phyloP scores from a whole-genome alignment of 2,888 invertebrate genomes.

The Spisula subtruncata region DNA sequence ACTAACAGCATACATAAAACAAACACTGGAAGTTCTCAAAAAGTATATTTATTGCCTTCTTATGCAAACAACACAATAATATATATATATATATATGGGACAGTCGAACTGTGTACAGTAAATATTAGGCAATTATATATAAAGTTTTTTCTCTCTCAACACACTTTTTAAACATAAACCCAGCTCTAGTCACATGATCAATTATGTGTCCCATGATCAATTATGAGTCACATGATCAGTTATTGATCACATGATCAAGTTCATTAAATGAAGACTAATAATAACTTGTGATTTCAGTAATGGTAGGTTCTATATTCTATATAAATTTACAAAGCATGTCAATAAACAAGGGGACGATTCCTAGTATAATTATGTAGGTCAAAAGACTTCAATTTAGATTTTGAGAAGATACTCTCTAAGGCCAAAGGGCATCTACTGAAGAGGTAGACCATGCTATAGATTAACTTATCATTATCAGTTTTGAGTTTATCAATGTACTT shows the following conservation, averaged over 20 bases:
- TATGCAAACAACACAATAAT: constrained; percentile 55
- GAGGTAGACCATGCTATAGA: neutral
- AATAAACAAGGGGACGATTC: neutral
- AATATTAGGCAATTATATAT: neutral
- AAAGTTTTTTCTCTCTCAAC: neutral
- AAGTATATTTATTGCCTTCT: constrained; percentile 59
- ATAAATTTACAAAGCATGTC: neutral
- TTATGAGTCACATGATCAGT: neutral
- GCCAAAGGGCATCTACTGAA: too few relatives aligned
- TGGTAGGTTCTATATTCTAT: neutral
- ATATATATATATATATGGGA: constrained; percentile 27
- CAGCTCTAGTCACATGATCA: neutral
- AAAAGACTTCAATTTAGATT: too few relatives aligned
- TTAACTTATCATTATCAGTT: neutral
- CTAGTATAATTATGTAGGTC: neutral
- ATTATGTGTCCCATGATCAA: neutral
- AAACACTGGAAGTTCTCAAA: constrained; percentile 36
- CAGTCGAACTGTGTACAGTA: constrained; percentile 27
- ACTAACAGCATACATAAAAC: neutral
- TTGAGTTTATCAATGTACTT: neutral
- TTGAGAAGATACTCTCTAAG: too few relatives aligned
- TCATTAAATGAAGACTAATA: neutral
- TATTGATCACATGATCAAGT: neutral
- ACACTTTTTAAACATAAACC: neutral
- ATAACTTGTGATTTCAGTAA: neutral